Evolutionary conservation across 2,113 vertebrate species (phyloP).

Genomic region (Tyrannus savana): DNA sequence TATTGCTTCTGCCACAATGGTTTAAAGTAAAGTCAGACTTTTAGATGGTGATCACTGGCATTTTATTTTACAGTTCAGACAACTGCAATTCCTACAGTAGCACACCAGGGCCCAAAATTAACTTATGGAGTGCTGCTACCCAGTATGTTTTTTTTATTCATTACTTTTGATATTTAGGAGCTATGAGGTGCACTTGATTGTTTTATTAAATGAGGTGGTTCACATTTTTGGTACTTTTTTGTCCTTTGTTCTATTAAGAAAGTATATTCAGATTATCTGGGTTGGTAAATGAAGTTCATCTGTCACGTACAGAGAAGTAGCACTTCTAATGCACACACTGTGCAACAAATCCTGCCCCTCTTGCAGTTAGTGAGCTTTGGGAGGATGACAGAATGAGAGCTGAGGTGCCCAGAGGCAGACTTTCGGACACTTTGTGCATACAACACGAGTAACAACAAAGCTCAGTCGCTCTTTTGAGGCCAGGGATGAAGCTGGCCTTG

Average conservation of each 20-base stretch:
- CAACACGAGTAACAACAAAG: background rate
- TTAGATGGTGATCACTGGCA: background rate
- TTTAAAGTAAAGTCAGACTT: background rate
- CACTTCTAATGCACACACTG: background rate
- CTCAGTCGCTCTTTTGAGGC: background rate
- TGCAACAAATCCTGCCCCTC: background rate
- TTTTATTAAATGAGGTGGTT: background rate
- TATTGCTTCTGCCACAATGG: background rate
- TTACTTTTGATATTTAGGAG: background rate
- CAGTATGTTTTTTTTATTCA: background rate
- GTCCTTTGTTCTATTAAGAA: background rate
- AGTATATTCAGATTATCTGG: background rate
- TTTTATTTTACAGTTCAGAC: conserved; percentile 9
- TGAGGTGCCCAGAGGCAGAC: background rate
- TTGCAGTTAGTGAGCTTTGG: background rate
- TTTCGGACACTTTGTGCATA: background rate
- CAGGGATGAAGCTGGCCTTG: background rate
- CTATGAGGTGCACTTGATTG: background rate
- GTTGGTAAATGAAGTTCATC: background rate
- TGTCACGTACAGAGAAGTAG: background rate
- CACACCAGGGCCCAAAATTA: background rate
- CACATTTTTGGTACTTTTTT: background rate
- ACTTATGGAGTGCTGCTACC: background rate
- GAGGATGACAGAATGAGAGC: background rate
- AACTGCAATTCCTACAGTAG: background rate